A percentile compares a stretch with the other conserved stretches of the same genome.
These are phyloP conservation scores for Himalopsyche kuldschensis DNA, from an alignment of 2,888 invertebrate species.

Conservation along the genomic window DNA sequence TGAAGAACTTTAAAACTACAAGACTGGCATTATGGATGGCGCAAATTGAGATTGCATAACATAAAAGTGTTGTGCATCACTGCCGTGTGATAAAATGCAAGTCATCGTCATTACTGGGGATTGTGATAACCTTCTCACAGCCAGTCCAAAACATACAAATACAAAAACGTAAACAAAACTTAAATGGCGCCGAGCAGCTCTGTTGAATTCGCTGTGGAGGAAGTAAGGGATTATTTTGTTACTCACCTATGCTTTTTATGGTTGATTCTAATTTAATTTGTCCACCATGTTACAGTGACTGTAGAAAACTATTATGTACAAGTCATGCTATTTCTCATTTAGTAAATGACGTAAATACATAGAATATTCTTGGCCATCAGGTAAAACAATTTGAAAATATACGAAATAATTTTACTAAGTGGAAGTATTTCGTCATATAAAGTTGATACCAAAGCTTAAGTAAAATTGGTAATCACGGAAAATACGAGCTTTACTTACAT, in stretches of 20 bases:
- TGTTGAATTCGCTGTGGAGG: background rate
- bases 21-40: background rate
- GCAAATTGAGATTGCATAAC: background rate
- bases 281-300: background rate
- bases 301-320: no score
- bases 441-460: no score
- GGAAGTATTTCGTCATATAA: no score
- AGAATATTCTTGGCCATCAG: no score
- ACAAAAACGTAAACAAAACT: background rate
- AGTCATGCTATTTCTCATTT: no score
- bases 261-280: background rate
- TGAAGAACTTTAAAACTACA: no score
- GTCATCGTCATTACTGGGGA: slow-evolving; percentile 24
- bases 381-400: no score
- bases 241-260: background rate
- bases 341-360: no score
- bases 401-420: no score
- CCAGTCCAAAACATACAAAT: background rate
- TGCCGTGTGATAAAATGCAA: background rate
- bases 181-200: background rate
- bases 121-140: slow-evolving; percentile 3
- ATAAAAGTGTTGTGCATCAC: background rate
- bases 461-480: no score
- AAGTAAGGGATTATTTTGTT: background rate
- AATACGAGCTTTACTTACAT: no score